Base-by-base conservation (phyloP, 2,113 vertebrate species). In the Cariama cristata region DNA sequence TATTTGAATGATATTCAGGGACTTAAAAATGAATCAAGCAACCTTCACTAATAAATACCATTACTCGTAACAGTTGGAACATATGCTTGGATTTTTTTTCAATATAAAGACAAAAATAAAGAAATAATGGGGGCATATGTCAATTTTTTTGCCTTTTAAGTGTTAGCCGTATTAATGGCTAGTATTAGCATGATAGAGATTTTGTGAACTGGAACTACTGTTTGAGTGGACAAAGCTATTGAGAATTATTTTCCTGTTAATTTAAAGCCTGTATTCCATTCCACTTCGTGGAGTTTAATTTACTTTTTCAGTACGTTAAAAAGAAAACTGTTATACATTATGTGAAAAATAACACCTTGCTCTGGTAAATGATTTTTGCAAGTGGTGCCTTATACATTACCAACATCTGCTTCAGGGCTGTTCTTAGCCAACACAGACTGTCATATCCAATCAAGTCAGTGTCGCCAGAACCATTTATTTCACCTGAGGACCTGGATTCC, bases 351-450 rank as follows among this genome's bases (percentile, higher is more conserved):
- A 83, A 32, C 23, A 72, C 19, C 27, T 60, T 75, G 33, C 26
- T 80, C 52, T 75, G 86, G 49, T 23, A 86, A 88, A 81, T 40
- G 0, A 23, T 62, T 91, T 95, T 79, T 59, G 5, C 32, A 75
- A 50, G 9, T 33, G n/a, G 12, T 67, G 56, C 32, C 27, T 22
- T 62, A 21, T 66, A 18, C 4, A 21, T 74, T 49, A 59, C 17
- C 9, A 35, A 12, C 0, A 0, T 7, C 8, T 52, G 9, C 21
- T 22, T 64, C 8, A 19, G 28, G 22, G 16, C 38, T 69, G 74
- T 56, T 85, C 30, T 62, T 58, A 90, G 42, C 30, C 82, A 62
- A 71, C 30, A n/a, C 9, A 74, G 79, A 44, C 11, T 26, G 28
- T 50, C 8, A 44, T 58, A 80, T 47, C 13, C 45, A 71, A 28